phyloP scores from a whole-genome alignment of 2,113 vertebrate species.

The Dicaeum eximium region DNA sequence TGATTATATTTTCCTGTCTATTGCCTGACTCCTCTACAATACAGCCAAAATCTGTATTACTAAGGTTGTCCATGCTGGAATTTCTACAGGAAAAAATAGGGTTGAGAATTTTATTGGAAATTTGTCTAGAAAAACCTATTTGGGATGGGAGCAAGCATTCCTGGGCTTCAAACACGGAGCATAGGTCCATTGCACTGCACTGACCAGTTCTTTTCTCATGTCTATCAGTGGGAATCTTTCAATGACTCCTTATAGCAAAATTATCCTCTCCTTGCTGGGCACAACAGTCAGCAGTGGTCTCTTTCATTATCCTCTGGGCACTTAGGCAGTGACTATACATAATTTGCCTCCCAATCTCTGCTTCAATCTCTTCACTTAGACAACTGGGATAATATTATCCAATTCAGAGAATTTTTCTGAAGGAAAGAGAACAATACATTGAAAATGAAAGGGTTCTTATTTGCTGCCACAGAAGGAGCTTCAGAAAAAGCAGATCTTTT shows the following conservation, averaged over 20 bases:
- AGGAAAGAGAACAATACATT: neutral
- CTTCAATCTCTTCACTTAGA: slow-evolving; percentile 5
- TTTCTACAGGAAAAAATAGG: neutral
- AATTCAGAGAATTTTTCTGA: neutral
- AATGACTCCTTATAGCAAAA: neutral
- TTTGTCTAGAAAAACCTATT: neutral
- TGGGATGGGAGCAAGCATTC: neutral
- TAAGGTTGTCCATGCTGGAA: rapidly evolving
- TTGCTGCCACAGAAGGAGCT: neutral
- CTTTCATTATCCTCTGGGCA: neutral
- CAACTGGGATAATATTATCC: neutral
- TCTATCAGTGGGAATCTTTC: neutral
- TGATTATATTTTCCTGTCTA: neutral
- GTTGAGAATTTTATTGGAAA: neutral
- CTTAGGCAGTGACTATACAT: neutral
- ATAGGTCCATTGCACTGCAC: neutral
- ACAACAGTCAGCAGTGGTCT: neutral
- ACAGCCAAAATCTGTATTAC: neutral
- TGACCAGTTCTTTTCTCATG: neutral
- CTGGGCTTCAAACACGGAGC: neutral
- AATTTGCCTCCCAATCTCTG: neutral
- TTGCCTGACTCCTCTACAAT: neutral
- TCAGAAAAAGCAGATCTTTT: neutral
- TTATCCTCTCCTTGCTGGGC: neutral
- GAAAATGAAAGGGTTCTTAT: slow-evolving; percentile 4